These are phyloP conservation scores for Cheiracanthium punctorium DNA, from an alignment of 2,888 invertebrate species.

Conservation along the genomic window DNA sequence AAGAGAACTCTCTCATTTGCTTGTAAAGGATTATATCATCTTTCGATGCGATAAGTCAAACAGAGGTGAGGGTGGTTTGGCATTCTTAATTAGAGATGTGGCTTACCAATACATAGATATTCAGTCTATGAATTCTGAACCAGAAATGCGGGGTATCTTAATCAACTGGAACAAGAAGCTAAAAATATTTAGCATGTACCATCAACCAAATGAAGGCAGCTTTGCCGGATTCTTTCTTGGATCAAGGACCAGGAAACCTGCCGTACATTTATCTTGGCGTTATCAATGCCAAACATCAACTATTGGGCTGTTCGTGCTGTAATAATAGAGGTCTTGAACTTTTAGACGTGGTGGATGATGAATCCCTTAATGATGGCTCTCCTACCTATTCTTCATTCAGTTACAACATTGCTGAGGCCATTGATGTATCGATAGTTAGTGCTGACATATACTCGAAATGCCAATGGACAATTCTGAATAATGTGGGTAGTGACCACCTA, in stretches of 20 bases:
- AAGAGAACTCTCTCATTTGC: too few species aligned
- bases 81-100: too few species aligned
- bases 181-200: too few species aligned
- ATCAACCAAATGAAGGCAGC: too few species aligned
- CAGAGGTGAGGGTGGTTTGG: too few species aligned
- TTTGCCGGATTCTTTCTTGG: neutral
- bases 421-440: neutral
- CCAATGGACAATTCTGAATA: neutral
- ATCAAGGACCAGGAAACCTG: neutral
- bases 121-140: too few species aligned
- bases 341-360: neutral
- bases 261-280: neutral
- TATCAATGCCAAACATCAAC: neutral
- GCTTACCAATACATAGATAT: too few species aligned
- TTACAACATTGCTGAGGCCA: neutral
- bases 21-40: too few species aligned
- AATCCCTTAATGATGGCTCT: too few species aligned
- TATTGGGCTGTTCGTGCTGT: neutral
- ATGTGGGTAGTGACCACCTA: constrained; percentile 11
- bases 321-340: neutral
- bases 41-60: too few species aligned
- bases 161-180: too few species aligned
- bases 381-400: neutral
- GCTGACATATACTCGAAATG: neutral
- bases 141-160: too few species aligned